Evolutionary conservation across 2,113 vertebrate species (phyloP).

Genomic region (Hystrix brachyura): DNA sequence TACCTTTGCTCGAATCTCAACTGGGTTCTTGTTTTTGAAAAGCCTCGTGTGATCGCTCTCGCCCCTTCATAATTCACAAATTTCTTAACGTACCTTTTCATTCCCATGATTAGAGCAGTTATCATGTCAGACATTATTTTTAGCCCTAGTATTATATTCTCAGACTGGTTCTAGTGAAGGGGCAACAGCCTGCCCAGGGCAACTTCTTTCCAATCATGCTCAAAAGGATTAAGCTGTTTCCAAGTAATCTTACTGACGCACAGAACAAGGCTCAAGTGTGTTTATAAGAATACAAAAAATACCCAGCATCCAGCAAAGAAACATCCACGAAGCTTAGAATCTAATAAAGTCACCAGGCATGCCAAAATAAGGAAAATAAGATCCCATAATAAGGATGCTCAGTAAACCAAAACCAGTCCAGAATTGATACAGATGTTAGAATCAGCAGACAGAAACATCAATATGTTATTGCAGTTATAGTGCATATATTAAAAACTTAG

Average conservation of each 20-base stretch:
- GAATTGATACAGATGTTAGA: conserved; percentile 11
- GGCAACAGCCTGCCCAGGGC: no score
- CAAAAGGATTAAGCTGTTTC: neutral
- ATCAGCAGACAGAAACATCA: neutral
- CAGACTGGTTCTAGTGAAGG: no score
- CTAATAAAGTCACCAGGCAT: neutral
- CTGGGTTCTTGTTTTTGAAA: no score
- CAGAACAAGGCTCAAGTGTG: conserved; percentile 35
- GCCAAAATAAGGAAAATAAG: conserved; percentile 31
- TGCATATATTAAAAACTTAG: conserved; percentile 21
- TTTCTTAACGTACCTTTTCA: no score
- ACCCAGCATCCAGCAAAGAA: neutral
- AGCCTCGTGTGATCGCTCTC: no score
- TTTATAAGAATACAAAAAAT: neutral
- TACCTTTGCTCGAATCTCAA: no score
- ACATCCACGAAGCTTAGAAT: neutral
- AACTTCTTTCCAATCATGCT: neutral
- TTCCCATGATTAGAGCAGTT: no score
- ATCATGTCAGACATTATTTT: no score
- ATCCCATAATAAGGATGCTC: neutral
- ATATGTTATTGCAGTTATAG: neutral
- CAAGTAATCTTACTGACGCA: conserved; percentile 12
- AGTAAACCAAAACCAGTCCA: neutral
- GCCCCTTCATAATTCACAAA: no score
- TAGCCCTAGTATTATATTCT: no score